Base-by-base conservation (phyloP, 1,140 invertebrate species). In the Cotesia chilonis region DNA sequence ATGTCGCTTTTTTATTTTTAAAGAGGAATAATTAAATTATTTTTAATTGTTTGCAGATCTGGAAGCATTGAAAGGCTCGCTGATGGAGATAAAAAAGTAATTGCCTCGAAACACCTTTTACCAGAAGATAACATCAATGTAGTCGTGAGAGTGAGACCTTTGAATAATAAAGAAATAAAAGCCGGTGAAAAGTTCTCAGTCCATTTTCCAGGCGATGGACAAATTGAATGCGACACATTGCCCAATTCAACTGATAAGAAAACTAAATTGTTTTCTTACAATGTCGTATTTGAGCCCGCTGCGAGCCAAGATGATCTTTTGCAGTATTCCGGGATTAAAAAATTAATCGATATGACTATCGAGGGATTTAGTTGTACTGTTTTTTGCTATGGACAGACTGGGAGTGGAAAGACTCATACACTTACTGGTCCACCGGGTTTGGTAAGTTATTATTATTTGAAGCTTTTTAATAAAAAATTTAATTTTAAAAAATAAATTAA, bases 361-460 rank as follows among this genome's bases (percentile, higher is more conserved):
- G 94, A 96, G 79, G 96, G 96, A 0, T 98, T 97, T 84, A 95
- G 95, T 73, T 95, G 95, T 74, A 99, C 97, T 3, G 92, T 92
- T 7, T 95, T 97, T 83, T 98, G 97, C 80, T 99, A 99, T 86
- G 97, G 97, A 55, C 97, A 99, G 87, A 99, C 97, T 0, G 97
- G 97, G 20, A 96, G 95, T 80, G 97, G 97, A 9, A 99, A 99
- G 87, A 98, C 97, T 0, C 96, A 96, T 82, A 97, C 96, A 0
- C 90, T 99, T 59, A 97, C 96, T 0, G 96, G 96, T 67, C 96
- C 96, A 61, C 96, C 94, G 2, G 91, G 92, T 78, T 85, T 95
- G 87, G 94, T 96, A 86, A 88, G 87, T 80, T 38, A 36, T 4
- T 85, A 78, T n/a, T 17, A 17, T 17, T 17, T 17, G 17, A 17